Base-by-base conservation (phyloP, 2,797 vertebrate genomes). In the Diplodus sargus region DNA sequence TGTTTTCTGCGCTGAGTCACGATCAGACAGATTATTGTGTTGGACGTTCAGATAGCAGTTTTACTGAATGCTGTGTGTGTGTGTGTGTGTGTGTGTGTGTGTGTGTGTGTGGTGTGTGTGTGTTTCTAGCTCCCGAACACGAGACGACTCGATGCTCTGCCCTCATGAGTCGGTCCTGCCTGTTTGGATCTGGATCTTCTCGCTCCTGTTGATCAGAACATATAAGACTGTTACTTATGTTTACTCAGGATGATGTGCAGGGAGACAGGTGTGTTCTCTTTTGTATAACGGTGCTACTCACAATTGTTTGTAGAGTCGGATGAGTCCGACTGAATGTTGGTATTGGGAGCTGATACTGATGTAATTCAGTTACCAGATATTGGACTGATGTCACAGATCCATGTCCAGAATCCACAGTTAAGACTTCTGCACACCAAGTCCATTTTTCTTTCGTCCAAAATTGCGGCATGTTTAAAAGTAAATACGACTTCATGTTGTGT, bases 111-210 rank as follows among this genome's bases (percentile, higher is more conserved):
- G 25, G 28, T 28, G 42, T 80, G 4, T 82, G 89, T 90, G 89
- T 76, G 76, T 93, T 93, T 94, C 81, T 90, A 96, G 96, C 79
- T 93, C 76, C 92, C 91, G 76, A 89, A 85, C 85, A 78, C 76
- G 63, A 91, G 90, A 89, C 83, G 79, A 63, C 80, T 84, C 72
- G 89, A 91, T 80, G 53, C 82, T 76, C 63, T 87, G 93, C 86
- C 83, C 83, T 78, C 78, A 63, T 90, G 93, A 92, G 74, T 78
- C 78, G 59, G 79, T 83, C 60, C 59, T 52, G 54, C n/a, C 25
- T 15, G 43, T 49, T 22, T 76, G 51, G 49, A 64, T 72, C 58
- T 64, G 34, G 54, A 76, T 17, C 20, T 75, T 68, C 34, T 53
- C 34, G 25, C 34, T 79, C 34, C 69, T 74, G 71, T 53, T 12